Evolutionary conservation across 1,140 invertebrate species (phyloP).

Genomic region (Daktulosphaira vitifoliae): DNA sequence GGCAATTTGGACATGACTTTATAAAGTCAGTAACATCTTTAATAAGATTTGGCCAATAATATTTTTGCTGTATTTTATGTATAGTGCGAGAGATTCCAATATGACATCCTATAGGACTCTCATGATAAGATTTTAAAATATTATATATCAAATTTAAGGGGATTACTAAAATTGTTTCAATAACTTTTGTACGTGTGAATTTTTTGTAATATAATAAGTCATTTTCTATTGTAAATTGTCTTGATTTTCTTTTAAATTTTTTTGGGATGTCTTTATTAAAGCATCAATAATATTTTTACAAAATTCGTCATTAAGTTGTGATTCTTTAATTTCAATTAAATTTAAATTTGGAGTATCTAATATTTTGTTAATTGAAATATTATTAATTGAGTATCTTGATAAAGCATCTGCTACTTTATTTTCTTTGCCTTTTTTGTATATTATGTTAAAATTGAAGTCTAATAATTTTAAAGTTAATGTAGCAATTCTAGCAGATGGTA

Average conservation of each 20-base stretch:
- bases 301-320: neutral
- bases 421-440: neutral
- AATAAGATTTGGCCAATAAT: slow-evolving; percentile 10
- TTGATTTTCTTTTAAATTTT: neutral
- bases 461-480: neutral
- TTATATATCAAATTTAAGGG: neutral
- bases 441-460: neutral
- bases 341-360: no score
- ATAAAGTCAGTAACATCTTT: neutral
- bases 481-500: slow-evolving; percentile 9
- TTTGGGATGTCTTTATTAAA: neutral
- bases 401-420: neutral
- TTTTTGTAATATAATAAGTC: neutral
- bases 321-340: neutral
- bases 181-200: neutral
- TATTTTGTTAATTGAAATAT: no score
- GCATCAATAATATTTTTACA: neutral
- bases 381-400: neutral
- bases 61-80: neutral
- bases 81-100: neutral
- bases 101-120: neutral
- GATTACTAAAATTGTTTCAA: neutral
- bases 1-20: slow-evolving; percentile 6
- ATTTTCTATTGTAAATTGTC: neutral
- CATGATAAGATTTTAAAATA: neutral